Evolutionary conservation across 1,140 invertebrate species (phyloP), one percentile per base, ranked within the genome.

Genomic region (Condylostylus longicornis): DNA sequence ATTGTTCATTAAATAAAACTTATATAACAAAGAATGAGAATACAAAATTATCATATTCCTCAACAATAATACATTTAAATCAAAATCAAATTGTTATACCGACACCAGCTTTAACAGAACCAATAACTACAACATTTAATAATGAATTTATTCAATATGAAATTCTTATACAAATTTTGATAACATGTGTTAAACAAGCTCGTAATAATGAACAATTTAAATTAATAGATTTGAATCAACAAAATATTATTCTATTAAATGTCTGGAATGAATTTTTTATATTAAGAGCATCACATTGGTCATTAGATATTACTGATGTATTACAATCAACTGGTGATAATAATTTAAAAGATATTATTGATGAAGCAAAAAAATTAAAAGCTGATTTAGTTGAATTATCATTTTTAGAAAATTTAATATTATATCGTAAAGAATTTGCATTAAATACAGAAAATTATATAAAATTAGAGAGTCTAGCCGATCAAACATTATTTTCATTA

Each of bases 221-320:
- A 0, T 18, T 49, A 1, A 44, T 76, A 7, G 47, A 60, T 14
- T 43, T 60, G 8, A 34, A 52, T 0, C 66, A 72, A 21, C 72
- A 74, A 44, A 65, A 72, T 37, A 43, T 50, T 12, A 68, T 75
- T 30, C 47, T 77, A 1, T 60, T 60, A 32, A 56, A 60, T 23
- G 64, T 65, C n/a, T 76, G 74, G 73, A 56, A 63, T 18, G 65
- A 70, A 31, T 59, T 72, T 18, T 75, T 76, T 38, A 50, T 74
- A 23, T 48, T 77, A 6, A 50, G 58, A 20, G 69, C 72, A 2
- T 65, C 74, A 2, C 66, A 70, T 40, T 79, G 72, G 73, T 68
- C 72, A 0, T 39, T 69, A 7, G 65, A 73, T 35, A 50, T 72
- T 1, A 49, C 50, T 9, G 47, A 52, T 18, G 48, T 56, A 62